These are phyloP conservation scores for Amphimallon solstitiale DNA, from an alignment of 2,888 invertebrate species.

Conservation along the genomic window DNA sequence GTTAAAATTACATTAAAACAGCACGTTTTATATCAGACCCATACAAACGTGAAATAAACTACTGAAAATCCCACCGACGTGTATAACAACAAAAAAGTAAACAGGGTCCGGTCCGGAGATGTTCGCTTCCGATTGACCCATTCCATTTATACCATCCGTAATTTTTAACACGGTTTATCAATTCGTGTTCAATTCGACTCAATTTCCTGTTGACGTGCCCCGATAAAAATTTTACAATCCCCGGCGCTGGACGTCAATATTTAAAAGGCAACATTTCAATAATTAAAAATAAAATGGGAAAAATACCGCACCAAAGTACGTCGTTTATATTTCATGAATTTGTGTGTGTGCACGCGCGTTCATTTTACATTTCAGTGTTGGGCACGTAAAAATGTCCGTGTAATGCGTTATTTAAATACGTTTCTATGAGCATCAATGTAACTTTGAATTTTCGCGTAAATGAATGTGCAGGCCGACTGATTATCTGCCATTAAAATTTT, in stretches of 20 bases:
- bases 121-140: constrained; percentile 36
- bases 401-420: constrained; percentile 49
- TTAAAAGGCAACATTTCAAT: constrained; percentile 41
- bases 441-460: constrained; percentile 48
- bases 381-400: constrained; percentile 11
- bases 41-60: constrained; percentile 54
- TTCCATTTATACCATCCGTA: constrained; percentile 58
- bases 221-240: constrained; percentile 46
- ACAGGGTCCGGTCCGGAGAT: constrained; percentile 12
- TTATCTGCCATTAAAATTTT: constrained; percentile 49
- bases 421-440: constrained; percentile 48
- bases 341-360: constrained; percentile 31
- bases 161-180: constrained; percentile 61
- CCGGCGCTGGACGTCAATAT: constrained; percentile 36
- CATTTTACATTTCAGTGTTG: not conserved
- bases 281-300: constrained; percentile 49
- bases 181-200: constrained; percentile 57
- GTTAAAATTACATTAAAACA: constrained; percentile 63
- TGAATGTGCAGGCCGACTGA: constrained; percentile 41
- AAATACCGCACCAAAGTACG: constrained; percentile 43
- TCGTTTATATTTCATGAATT: constrained; percentile 25
- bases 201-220: constrained; percentile 55
- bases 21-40: constrained; percentile 58
- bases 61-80: constrained; percentile 52
- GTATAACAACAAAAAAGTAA: constrained; percentile 3